A percentile compares a stretch with the other conserved stretches of the same genome.
Conservation (phyloP, 2,113 vertebrate species). For the Scomber colias region DNA sequence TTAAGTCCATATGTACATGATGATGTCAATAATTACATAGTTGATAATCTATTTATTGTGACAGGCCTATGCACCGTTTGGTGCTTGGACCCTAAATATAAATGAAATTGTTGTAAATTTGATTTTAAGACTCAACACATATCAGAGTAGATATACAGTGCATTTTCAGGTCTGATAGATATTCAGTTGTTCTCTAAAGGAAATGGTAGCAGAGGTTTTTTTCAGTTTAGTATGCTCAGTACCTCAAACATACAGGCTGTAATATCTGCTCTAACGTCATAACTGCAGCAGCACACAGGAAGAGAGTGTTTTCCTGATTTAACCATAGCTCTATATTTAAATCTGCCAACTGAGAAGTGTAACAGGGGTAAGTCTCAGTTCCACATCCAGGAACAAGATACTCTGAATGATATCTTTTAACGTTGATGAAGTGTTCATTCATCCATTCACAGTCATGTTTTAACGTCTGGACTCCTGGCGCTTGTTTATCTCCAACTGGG, state of each 20-base stretch:
- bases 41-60: no score
- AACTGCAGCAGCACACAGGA: constrained; percentile 38
- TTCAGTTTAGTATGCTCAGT: background rate
- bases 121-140: no score
- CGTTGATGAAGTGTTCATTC: constrained; percentile 24
- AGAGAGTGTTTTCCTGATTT: constrained; percentile 22
- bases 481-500: background rate
- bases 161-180: background rate
- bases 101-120: no score
- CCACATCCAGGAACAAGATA: background rate
- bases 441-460: background rate
- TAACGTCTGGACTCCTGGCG: constrained; percentile 1
- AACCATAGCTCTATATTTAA: background rate
- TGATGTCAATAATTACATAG: no score
- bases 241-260: background rate
- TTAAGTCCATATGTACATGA: no score
- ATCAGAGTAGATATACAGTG: no score
- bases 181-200: background rate
- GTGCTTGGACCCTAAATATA: no score
- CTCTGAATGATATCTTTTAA: constrained; percentile 1
- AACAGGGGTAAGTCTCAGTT: background rate
- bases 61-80: no score
- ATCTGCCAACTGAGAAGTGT: background rate
- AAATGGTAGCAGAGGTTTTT: background rate
- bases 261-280: background rate